Conservation (phyloP, 2,113 vertebrate species). For the Cryptomyrus ogoouensis region DNA sequence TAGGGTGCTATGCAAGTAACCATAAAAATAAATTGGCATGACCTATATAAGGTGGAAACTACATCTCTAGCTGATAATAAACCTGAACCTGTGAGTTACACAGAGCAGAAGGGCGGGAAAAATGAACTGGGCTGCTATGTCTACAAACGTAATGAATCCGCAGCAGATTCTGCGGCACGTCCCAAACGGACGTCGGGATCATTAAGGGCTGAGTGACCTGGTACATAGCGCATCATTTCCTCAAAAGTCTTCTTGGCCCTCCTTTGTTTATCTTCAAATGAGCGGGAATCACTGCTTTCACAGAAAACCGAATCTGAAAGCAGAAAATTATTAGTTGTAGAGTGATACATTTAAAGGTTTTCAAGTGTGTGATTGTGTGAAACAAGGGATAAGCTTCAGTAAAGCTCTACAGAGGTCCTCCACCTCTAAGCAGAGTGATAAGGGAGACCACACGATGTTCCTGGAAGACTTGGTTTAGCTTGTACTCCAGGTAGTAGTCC, state of each 20-base stretch:
- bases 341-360: neutral
- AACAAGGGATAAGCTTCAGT: neutral
- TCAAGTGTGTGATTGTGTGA: neutral
- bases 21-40: neutral
- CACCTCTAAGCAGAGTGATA: constrained; percentile 92
- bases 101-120: neutral
- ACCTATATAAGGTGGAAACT: neutral
- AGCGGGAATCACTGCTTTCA: constrained; percentile 79
- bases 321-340: neutral
- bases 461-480: constrained; percentile 80
- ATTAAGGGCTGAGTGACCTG: constrained; percentile 61
- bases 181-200: neutral
- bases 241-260: constrained; percentile 86
- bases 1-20: neutral
- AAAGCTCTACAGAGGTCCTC: constrained; percentile 19
- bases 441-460: constrained; percentile 88
- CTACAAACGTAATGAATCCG: neutral
- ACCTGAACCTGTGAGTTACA: neutral
- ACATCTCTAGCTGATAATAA: neutral
- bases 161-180: neutral
- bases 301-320: constrained; percentile 84
- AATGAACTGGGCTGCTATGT: neutral
- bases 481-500: constrained; percentile 76
- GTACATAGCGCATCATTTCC: constrained; percentile 92
- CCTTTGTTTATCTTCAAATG: constrained; percentile 75